A percentile compares a stretch with the other conserved stretches of the same genome.
Conservation (phyloP, 1,140 invertebrate species). For the Drosophila jambulina region DNA sequence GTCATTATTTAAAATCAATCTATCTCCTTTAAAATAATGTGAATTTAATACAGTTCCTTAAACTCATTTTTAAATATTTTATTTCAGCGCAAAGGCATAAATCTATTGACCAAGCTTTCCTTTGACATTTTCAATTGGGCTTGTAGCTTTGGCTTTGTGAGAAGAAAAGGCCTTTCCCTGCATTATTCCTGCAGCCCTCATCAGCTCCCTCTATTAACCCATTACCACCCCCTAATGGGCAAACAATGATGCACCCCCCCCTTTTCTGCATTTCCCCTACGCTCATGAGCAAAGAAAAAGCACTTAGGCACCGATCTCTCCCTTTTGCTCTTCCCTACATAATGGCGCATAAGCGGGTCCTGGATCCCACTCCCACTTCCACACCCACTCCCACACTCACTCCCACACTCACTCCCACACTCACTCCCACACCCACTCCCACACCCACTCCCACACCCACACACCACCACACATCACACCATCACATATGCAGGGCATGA, state of each 20-base stretch:
- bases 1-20: constrained; percentile 21
- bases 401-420: background rate
- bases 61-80: background rate
- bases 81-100: background rate
- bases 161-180: constrained; percentile 5
- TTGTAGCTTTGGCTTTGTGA: background rate
- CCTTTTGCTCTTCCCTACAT: constrained; percentile 24
- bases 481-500: constrained; percentile 2
- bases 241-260: constrained; percentile 50
- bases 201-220: background rate
- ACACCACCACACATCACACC: constrained; percentile 3
- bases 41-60: background rate
- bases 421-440: background rate
- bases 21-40: constrained; percentile 1
- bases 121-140: background rate
- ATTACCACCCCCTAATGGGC: constrained; percentile 33
- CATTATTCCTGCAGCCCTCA: background rate
- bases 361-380: constrained; percentile 1
- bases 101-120: background rate
- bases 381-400: background rate
- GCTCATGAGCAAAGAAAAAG: constrained; percentile 69
- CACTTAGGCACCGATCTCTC: constrained; percentile 57
- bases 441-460: constrained; percentile 1
- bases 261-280: background rate
- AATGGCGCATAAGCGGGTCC: constrained; percentile 49